Conservation (phyloP, 2,888 invertebrate genomes). For the Thymelicus lineola region DNA sequence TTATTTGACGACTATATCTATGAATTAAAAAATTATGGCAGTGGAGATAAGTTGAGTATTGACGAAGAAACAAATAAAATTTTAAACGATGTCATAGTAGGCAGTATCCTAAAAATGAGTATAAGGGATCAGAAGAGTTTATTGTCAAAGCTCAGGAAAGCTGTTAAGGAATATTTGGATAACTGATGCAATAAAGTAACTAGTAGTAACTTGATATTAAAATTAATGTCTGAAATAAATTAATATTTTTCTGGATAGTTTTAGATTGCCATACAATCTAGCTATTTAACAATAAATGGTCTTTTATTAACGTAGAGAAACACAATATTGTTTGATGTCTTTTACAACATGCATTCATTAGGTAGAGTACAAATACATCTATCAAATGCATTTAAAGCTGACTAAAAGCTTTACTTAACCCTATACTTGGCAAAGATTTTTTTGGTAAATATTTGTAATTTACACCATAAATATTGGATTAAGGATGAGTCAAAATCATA, state of each 20-base stretch:
- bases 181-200: not conserved
- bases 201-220: too few relatives aligned
- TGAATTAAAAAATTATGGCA: slow-evolving; percentile 48
- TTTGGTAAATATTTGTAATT: too few relatives aligned
- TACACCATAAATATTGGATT: too few relatives aligned
- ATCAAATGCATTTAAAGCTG: slow-evolving; percentile 13
- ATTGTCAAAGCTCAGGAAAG: slow-evolving; percentile 50
- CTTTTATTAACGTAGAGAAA: too few relatives aligned
- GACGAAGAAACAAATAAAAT: slow-evolving; percentile 48
- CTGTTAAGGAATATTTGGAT: slow-evolving; percentile 38
- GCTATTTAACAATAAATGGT: too few relatives aligned
- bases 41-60: slow-evolving; percentile 44
- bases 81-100: slow-evolving; percentile 48
- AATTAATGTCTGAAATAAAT: too few relatives aligned
- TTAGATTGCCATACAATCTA: too few relatives aligned
- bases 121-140: slow-evolving; percentile 47
- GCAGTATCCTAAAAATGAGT: slow-evolving; percentile 44
- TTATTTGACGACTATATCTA: slow-evolving; percentile 60
- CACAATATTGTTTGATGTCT: too few relatives aligned
- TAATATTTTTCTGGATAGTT: too few relatives aligned
- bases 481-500: too few relatives aligned
- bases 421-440: too few relatives aligned
- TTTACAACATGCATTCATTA: too few relatives aligned
- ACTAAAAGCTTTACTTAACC: slow-evolving; percentile 20
- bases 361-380: slow-evolving; percentile 1